Evolutionary conservation across 1,140 invertebrate genomes (phyloP).

Genomic region (Lasioglossum baleicum): DNA sequence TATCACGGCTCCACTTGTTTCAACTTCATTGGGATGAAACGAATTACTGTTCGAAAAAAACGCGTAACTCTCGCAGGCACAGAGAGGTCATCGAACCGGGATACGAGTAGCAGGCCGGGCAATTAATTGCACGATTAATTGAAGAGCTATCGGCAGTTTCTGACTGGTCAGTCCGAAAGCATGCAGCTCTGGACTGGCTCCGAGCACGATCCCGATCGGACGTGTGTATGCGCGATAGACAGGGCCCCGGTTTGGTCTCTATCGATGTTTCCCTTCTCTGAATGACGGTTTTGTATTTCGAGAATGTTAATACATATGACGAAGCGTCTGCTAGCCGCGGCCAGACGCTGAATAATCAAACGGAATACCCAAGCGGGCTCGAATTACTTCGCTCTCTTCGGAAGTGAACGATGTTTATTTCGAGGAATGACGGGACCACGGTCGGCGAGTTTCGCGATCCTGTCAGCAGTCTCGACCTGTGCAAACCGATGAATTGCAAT

Average conservation of each 20-base stretch:
- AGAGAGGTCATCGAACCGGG: not conserved
- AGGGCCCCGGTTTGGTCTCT: not conserved
- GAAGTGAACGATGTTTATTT: conserved; percentile 41
- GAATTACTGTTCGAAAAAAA: not conserved
- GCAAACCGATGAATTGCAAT: conserved; percentile 3
- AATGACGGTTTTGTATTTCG: conserved; percentile 54
- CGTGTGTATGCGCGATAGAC: conserved; percentile 15
- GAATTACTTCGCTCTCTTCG: conserved; percentile 44
- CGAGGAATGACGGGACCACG: conserved; percentile 18
- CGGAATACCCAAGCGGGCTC: conserved; percentile 45
- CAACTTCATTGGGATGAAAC: not conserved
- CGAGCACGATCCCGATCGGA: not conserved
- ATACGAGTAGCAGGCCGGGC: not conserved
- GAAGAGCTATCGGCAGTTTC: not conserved
- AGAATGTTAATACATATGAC: conserved; percentile 42
- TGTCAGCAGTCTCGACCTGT: conserved; percentile 47
- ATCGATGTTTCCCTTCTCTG: conserved; percentile 42
- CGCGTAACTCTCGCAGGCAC: not conserved
- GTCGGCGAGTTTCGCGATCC: conserved; percentile 25
- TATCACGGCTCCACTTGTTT: not conserved
- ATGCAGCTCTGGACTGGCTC: too few relatives aligned
- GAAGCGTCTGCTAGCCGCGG: conserved; percentile 47
- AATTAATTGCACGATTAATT: conserved; percentile 12
- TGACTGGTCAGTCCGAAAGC: conserved; percentile 4
- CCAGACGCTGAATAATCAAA: conserved; percentile 66